Evolutionary conservation across 2,797 vertebrate genomes (phyloP).

Genomic region (Salarias fasciatus): DNA sequence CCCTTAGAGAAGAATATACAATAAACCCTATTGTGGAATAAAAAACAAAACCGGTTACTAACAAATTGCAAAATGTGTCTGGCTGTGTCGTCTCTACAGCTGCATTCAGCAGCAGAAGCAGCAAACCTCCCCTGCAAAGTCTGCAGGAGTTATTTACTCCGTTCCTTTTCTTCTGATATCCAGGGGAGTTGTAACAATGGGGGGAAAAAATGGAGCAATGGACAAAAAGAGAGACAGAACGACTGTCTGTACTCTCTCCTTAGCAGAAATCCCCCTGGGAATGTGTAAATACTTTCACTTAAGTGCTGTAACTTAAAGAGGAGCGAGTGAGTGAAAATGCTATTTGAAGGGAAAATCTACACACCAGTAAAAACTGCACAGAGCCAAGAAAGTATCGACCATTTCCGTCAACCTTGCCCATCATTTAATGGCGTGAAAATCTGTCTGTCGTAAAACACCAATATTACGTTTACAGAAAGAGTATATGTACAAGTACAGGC

Average conservation of each 20-base stretch:
- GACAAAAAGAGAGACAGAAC: constrained; percentile 19
- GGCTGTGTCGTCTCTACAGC: constrained; percentile 28
- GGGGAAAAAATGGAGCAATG: constrained; percentile 27
- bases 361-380: constrained; percentile 36
- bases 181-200: constrained; percentile 33
- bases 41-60: constrained; percentile 6
- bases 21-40: too few relatives aligned
- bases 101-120: constrained; percentile 31
- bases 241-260: constrained; percentile 52
- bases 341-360: constrained; percentile 39
- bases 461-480: too few relatives aligned
- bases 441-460: too few relatives aligned
- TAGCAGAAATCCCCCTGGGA: constrained; percentile 43
- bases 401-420: constrained; percentile 33
- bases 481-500: too few relatives aligned
- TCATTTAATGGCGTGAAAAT: constrained; percentile 7
- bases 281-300: constrained; percentile 51
- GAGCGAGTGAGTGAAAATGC: constrained; percentile 40
- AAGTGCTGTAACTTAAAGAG: constrained; percentile 55
- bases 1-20: constrained; percentile 25
- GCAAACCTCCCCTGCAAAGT: constrained; percentile 38
- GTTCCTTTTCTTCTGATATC: constrained; percentile 30
- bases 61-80: constrained; percentile 4
- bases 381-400: constrained; percentile 20
- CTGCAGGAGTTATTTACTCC: constrained; percentile 31